Base-by-base conservation (phyloP, 1,140 invertebrate genomes). In the Arctopsyche grandis region DNA sequence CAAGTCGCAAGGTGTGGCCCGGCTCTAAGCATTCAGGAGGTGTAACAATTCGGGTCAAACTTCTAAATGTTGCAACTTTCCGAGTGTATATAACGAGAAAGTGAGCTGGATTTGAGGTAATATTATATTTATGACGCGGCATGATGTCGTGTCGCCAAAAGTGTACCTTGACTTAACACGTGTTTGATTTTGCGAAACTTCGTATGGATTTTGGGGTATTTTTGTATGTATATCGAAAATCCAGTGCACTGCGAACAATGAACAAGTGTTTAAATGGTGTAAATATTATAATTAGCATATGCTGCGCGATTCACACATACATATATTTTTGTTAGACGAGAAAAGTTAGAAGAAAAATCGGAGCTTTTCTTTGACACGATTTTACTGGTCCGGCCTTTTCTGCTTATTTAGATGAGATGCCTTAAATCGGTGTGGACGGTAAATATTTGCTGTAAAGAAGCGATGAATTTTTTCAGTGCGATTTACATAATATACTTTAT, bases 361-460 rank as follows among this genome's bases (percentile, higher is more conserved):
- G 19, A 60, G n/a, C 21, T 24, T 60, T 21, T 60, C n/a, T 60
- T 21, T 10, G 21, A 22, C 9, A 52, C 48, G 12, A 22, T 22
- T 21, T 19, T 60, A 60, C 58, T 60, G 16, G 21, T 26, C 21
- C 63, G 21, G 21, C 19, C 21, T 24, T 24, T 66, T 26, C 16
- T 66, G 63, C 63, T 66, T 66, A 66, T 66, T 66, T 22, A 66
- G 63, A 22, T 12, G 24, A 66, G 24, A 66, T 66, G 63, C 63
- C 63, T 66, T 66, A 66, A 52, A 26, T 66, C 21, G 21, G 63
- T 26, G 58, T 60, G 58, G 21, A 22, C 21, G 21, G 58, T 21
- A 60, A 60, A 60, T 14, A 60, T 9, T 10, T 60, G 58, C 58
- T 60, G 16, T 60, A 5, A 22, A 5, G n/a, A 60, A 60, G 29